phyloP scores from a whole-genome alignment of 2,888 invertebrate genomes.

The Argyra leucocephala region DNA sequence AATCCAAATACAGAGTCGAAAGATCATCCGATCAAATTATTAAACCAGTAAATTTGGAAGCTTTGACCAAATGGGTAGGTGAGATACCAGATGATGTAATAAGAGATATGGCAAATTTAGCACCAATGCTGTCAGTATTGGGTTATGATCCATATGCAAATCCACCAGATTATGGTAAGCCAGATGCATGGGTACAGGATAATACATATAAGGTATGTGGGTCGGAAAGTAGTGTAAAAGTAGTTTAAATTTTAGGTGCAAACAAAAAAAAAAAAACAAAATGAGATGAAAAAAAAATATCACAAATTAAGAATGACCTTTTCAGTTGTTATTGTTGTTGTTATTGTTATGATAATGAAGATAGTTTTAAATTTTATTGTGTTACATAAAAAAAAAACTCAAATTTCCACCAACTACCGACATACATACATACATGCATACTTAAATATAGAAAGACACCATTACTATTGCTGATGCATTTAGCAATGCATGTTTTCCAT shows the following conservation, averaged over 20 bases:
- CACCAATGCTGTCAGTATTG: conserved; percentile 84
- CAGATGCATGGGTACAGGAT: conserved; percentile 64
- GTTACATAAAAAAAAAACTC: too few species aligned
- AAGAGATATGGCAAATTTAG: conserved; percentile 82
- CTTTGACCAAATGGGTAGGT: conserved; percentile 85
- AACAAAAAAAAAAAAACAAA: too few species aligned
- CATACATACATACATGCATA: background rate
- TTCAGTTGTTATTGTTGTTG: too few species aligned
- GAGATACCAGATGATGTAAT: conserved; percentile 84
- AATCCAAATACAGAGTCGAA: conserved; percentile 63
- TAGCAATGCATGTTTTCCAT: too few species aligned
- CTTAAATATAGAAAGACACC: too few species aligned
- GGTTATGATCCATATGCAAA: conserved; percentile 95
- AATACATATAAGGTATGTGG: conserved; percentile 48
- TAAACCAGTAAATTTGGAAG: conserved; percentile 94
- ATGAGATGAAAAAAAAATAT: too few species aligned
- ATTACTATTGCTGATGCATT: too few species aligned
- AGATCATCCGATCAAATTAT: conserved; percentile 97
- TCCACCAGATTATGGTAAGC: conserved; percentile 87
- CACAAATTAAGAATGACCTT: too few species aligned
- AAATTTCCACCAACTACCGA: background rate
- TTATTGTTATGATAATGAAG: conserved; percentile 4
- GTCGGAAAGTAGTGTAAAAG: conserved; percentile 15
- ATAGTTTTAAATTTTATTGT: too few species aligned
- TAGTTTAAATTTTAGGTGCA: too few species aligned